Percentiles rank a stretch among this genome's conserved stretches.
Conservation (phyloP, 1,140 invertebrate species). For the Micrasema minimum region DNA sequence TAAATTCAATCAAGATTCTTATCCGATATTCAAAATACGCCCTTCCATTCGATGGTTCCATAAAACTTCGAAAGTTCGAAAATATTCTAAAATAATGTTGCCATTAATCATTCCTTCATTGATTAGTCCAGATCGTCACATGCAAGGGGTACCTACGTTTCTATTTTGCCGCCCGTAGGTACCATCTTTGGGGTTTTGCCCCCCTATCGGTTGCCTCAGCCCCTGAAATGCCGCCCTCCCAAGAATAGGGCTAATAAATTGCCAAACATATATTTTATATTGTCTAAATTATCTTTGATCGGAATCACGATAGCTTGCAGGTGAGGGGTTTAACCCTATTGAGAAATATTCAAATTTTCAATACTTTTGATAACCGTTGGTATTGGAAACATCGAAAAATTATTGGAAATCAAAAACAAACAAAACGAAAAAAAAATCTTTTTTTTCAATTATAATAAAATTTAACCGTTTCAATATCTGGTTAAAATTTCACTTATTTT, state of each 20-base stretch:
- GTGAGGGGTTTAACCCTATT: conserved; percentile 21
- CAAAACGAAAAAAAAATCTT: no score
- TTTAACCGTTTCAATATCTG: no score
- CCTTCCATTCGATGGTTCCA: not conserved
- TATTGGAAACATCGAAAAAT: no score
- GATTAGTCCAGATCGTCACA: conserved; percentile 39
- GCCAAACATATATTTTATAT: conserved; percentile 54
- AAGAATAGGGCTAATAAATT: conserved; percentile 47
- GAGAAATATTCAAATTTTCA: conserved; percentile 6
- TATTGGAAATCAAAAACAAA: no score
- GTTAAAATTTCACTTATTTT: no score
- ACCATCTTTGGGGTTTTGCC: no score
- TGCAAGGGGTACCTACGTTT: conserved; percentile 35
- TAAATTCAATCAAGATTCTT: no score
- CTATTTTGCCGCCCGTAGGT: no score
- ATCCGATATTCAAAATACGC: no score
- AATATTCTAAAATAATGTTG: conserved; percentile 33
- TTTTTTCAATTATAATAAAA: no score
- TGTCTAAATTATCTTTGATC: conserved; percentile 52
- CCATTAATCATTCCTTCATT: conserved; percentile 24
- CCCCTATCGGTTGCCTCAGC: not conserved
- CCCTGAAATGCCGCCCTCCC: conserved; percentile 3
- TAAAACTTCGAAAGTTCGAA: conserved; percentile 12
- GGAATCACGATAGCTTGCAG: conserved; percentile 46
- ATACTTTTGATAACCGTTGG: no score